Evolutionary conservation across 2,888 invertebrate genomes (phyloP), one percentile per base, ranked within the genome.

Genomic region (Listrodromus nycthemerus): DNA sequence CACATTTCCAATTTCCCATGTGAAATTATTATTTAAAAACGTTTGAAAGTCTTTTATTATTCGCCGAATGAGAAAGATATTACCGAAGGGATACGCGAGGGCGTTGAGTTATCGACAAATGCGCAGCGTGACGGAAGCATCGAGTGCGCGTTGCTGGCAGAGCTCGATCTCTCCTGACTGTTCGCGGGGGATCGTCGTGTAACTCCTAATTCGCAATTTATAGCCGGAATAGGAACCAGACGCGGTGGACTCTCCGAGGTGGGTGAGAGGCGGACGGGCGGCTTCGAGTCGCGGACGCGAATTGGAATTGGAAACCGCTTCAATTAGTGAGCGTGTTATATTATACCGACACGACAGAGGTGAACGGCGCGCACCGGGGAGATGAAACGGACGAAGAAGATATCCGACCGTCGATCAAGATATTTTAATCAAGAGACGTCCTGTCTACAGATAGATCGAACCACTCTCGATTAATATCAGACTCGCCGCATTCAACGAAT

Each of bases 271-370:
- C 13, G n/a, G 48, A 41, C 48, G 19, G 27, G 79, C 37, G 74
- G 66, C 55, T 80, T 61, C 50, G 83, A 76, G 80, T 66, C 71
- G 71, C 67, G 58, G 71, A 78, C 77, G 82, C 67, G 86, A 87
- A 86, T 86, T 85, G 84, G 73, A 84, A 85, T 86, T 86, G 86
- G 83, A 87, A 85, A 87, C 87, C 74, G 85, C 79, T 84, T 80
- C 85, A 87, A 87, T 87, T 87, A 87, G 85, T 73, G 82, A 79
- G 70, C 85, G 85, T 87, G 87, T 86, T 85, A 85, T 85, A 87
- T 86, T 85, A 86, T 87, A 85, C 87, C 84, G 84, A 87, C 86
- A 87, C 69, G 83, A 74, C 66, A 73, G 80, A 74, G 78, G 69
- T 66, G 37, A 67, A 78, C 58, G 27, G 13, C 58, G 58, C 50